A percentile compares a stretch with the other conserved stretches of the same genome.
These are phyloP conservation scores for Tonatia bakeri DNA, from an alignment of 2,113 vertebrate genomes.

Conservation along the genomic window DNA sequence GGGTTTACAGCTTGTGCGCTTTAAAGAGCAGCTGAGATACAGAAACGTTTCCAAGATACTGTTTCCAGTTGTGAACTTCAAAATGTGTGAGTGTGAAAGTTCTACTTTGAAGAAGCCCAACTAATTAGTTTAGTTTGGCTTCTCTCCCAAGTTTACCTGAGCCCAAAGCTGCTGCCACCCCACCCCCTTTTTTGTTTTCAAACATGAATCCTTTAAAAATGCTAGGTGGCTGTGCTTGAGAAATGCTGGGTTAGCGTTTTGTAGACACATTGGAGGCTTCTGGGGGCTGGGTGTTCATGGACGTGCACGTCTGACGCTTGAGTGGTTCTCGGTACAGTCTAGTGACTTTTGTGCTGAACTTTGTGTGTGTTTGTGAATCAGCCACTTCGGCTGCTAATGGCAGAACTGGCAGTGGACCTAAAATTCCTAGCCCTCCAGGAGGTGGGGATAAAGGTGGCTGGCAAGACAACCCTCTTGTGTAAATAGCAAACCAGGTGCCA, in stretches of 20 bases:
- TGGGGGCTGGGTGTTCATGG: neutral
- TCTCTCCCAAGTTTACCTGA: neutral
- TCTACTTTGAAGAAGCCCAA: neutral
- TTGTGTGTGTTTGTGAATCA: neutral
- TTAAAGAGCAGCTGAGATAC: neutral
- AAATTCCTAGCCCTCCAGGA: constrained; percentile 89
- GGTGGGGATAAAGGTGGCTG: constrained; percentile 94
- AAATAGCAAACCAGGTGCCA: constrained; percentile 79
- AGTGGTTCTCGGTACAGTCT: neutral
- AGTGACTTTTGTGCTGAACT: neutral
- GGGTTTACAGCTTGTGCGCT: neutral
- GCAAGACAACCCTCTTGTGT: constrained; percentile 88
- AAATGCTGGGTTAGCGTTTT: neutral
- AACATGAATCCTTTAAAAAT: neutral
- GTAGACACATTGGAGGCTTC: neutral
- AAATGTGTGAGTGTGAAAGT: neutral
- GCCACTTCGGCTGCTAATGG: constrained; percentile 93
- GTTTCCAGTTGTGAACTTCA: neutral
- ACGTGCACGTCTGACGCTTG: neutral
- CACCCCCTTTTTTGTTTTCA: neutral
- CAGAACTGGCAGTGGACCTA: constrained; percentile 93
- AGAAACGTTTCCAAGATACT: neutral
- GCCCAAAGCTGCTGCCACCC: neutral
- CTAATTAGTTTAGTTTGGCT: neutral
- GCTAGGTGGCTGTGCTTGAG: neutral